Evolutionary conservation across 64 coral and sea anemone genomes (phyloP), one percentile per base, ranked within the genome.

Genomic region (Montipora sp.): DNA sequence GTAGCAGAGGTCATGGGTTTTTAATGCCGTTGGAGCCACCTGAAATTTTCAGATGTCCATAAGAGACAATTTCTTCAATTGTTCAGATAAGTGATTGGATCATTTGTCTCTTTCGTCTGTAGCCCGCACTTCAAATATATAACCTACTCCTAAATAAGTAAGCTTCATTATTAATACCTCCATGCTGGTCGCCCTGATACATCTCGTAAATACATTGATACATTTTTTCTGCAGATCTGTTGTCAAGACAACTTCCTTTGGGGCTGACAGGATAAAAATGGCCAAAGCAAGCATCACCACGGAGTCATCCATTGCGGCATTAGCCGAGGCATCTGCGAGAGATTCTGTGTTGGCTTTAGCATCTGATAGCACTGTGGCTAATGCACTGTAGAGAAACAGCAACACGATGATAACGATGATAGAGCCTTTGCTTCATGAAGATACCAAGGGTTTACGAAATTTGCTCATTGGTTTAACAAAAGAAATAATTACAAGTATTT

Each of bases 211-310:
- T 1, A 99, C 89, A 60, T 90, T 81, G 49, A 99, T 91, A 61
- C 94, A 99, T 20, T 94, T 80, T 47, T 96, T 82, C 49, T 96
- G 89, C 50, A 99, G 77, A 53, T 96, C 78, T 66, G 90, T 90
- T 51, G 94, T 85, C 13, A 96, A 88, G 5, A 94, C 85, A 18
- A 95, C 92, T 76, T 99, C 94, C 45, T 89, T 91, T 47, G 98
- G 98, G 48, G 94, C 98, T 44, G 94, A 96, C 5, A 99, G 78
- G 53, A 99, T 94, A 50, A 99, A 99, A 23, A 99, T 84, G 10
- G 94, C 94, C 18, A 99, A 66, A 10, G 94, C 94, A 14, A 96
- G 47, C 89, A 99, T 94, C 46, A 93, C 84, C 59, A 96, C 95
- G 7, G 91, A 89, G 44, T 96, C 92, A 81, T 99, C 94, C 79